These are phyloP conservation scores for Ciconia nigra DNA, from an alignment of 2,797 vertebrate species.

Conservation along the genomic window DNA sequence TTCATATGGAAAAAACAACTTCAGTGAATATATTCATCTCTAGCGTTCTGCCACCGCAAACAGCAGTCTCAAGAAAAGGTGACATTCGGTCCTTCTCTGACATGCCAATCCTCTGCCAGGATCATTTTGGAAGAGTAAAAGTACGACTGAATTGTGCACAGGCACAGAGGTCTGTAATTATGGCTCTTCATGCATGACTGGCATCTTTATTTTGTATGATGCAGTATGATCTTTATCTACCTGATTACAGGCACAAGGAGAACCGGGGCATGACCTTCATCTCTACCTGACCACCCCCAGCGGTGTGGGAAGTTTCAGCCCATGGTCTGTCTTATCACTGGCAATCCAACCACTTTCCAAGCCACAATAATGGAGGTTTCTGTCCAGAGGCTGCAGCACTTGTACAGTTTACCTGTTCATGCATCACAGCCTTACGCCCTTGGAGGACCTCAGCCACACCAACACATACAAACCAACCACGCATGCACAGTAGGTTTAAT, in stretches of 20 bases:
- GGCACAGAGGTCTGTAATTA: background rate
- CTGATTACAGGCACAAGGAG: background rate
- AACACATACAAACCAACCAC: background rate
- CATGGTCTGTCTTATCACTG: background rate
- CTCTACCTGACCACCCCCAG: background rate
- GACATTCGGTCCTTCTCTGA: background rate
- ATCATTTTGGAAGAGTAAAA: background rate
- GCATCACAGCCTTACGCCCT: background rate
- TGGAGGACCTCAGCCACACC: background rate
- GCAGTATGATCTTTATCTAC: conserved; percentile 33
- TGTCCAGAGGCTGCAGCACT: background rate
- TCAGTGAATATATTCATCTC: background rate
- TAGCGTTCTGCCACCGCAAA: background rate
- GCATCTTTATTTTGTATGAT: background rate
- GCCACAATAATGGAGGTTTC: background rate
- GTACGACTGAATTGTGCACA: background rate
- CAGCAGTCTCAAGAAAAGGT: background rate
- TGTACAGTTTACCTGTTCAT: background rate
- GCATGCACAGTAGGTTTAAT: background rate
- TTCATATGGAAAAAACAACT: conserved; percentile 11
- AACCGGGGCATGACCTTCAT: background rate
- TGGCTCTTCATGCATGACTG: background rate
- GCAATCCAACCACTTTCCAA: background rate
- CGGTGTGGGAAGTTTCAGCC: background rate
- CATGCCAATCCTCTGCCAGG: background rate